Conservation (phyloP, 2,797 vertebrate species). For the Acanthornis magna region DNA sequence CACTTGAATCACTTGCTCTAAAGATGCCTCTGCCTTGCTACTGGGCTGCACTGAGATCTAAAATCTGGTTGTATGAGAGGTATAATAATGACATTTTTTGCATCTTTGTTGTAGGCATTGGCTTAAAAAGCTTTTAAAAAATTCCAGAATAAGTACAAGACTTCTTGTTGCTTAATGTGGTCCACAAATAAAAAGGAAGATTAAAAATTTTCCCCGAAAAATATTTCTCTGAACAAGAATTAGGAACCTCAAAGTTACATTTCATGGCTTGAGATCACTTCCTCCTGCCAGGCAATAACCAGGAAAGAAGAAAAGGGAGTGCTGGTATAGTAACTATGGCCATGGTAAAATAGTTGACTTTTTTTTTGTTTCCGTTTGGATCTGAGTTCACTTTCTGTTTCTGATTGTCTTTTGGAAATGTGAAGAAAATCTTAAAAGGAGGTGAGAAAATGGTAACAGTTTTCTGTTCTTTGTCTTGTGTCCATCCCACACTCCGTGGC, state of each 20-base stretch:
- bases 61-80: not conserved
- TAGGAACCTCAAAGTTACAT: not conserved
- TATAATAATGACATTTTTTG: not conserved
- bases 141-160: not conserved
- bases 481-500: not conserved
- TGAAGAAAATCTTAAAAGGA: not conserved
- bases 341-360: not conserved
- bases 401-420: not conserved
- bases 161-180: not conserved
- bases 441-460: not conserved
- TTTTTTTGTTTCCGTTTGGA: not conserved
- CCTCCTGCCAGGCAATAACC: fast-evolving
- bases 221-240: not conserved
- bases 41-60: not conserved
- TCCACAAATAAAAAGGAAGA: not conserved
- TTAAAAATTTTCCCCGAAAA: not conserved
- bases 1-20: not conserved
- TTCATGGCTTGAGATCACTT: not conserved
- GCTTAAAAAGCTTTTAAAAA: not conserved
- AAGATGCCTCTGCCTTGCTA: not conserved
- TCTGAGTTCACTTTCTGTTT: not conserved
- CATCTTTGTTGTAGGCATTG: not conserved
- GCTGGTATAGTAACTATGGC: not conserved
- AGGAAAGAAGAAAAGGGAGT: not conserved
- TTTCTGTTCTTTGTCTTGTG: not conserved